Evolutionary conservation across 2,797 vertebrate genomes (phyloP).

Genomic region (Rhinatrema bivittatum): DNA sequence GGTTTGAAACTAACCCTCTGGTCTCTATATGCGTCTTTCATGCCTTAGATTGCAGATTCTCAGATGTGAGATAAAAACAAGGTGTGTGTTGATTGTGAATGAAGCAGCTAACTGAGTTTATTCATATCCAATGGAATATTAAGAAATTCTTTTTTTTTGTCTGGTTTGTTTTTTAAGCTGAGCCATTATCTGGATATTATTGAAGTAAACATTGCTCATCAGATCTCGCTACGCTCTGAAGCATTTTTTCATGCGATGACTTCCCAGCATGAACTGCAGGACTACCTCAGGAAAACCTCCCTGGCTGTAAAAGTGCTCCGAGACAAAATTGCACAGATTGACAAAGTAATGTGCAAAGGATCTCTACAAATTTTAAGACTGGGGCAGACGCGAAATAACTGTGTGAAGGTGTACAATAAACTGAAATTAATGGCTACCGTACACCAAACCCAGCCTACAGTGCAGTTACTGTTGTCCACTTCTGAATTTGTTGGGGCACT

Average conservation of each 20-base stretch:
- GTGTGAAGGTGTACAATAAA: slow-evolving; percentile 82
- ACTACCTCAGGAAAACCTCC: slow-evolving; percentile 87
- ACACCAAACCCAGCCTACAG: slow-evolving; percentile 95
- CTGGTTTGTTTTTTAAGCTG: slow-evolving; percentile 52
- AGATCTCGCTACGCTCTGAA: slow-evolving; percentile 96
- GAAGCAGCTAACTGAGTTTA: neutral
- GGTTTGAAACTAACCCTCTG: no score
- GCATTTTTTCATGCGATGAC: slow-evolving; percentile 98
- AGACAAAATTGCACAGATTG: slow-evolving; percentile 78
- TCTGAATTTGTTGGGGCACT: slow-evolving; percentile 92
- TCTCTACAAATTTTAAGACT: slow-evolving; percentile 78
- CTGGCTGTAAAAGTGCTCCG: slow-evolving; percentile 81
- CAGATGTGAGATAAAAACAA: no score
- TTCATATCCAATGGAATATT: neutral
- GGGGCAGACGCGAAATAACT: slow-evolving; percentile 81
- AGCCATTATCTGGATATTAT: slow-evolving; percentile 97
- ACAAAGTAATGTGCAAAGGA: slow-evolving; percentile 85
- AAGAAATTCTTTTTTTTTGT: slow-evolving; percentile 5
- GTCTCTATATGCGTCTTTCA: no score
- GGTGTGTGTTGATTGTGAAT: no score
- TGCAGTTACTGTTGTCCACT: slow-evolving; percentile 90
- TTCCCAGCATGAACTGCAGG: slow-evolving; percentile 94
- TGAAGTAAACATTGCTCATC: slow-evolving; percentile 96
- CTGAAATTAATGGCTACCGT: slow-evolving; percentile 96
- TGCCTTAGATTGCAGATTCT: no score